Conservation (phyloP, 2,888 invertebrate species). For the Choreutis nemorana region DNA sequence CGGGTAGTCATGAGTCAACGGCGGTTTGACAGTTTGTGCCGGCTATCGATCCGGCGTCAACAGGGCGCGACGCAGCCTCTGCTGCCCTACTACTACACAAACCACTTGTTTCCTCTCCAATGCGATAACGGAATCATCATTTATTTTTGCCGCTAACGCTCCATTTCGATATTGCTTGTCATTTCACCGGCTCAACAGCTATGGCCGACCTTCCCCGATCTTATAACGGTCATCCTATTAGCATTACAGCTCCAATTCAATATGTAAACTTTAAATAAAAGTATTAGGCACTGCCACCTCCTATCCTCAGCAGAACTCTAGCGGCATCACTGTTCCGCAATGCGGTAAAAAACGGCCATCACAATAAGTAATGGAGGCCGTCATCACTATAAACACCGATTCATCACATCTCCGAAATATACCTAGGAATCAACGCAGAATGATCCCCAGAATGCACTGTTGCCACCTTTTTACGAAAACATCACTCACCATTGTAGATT, state of each 20-base stretch:
- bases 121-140: too few relatives aligned
- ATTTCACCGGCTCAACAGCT: constrained; percentile 49
- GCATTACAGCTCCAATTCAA: not conserved
- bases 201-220: constrained; percentile 46
- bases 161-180: too few relatives aligned
- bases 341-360: constrained; percentile 66
- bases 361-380: constrained; percentile 66
- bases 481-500: constrained; percentile 68
- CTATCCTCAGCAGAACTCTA: constrained; percentile 20
- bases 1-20: constrained; percentile 56
- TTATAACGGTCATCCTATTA: constrained; percentile 18
- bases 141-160: constrained; percentile 6
- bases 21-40: constrained; percentile 52
- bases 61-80: constrained; percentile 34
- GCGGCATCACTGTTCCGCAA: constrained; percentile 46
- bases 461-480: constrained; percentile 45
- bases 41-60: constrained; percentile 57
- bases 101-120: constrained; percentile 27
- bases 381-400: constrained; percentile 64
- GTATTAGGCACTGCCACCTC: constrained; percentile 16
- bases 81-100: constrained; percentile 13
- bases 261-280: not conserved
- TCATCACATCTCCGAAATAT: constrained; percentile 56
- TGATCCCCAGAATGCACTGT: constrained; percentile 42
- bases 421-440: constrained; percentile 25